Base-by-base conservation (phyloP, 2,113 vertebrate species). In the Sylvietta virens region DNA sequence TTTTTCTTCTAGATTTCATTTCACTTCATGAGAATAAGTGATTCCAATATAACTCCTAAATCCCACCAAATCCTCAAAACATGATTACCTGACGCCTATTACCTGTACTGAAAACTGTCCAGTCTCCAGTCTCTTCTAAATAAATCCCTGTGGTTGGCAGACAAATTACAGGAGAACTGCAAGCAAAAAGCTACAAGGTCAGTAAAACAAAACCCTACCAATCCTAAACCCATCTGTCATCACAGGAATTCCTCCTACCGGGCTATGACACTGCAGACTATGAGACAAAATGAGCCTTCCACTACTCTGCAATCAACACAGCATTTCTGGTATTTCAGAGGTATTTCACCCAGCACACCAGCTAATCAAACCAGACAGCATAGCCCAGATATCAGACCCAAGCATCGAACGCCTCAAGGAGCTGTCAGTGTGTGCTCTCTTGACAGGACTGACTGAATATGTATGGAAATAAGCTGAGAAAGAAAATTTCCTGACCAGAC, bases 361-460 rank as follows among this genome's bases (percentile, higher is more conserved):
- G 90, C 95, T 96, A 94, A 97, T 93, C 95, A 88, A 86, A 91
- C 30, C 47, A 93, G 94, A 91, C 93, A 96, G 92, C 24, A 1
- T 2, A 94, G 95, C 92, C 62, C 84, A 93, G 87, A 82, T 88
- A 96, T 93, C 96, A 96, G 95, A 94, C 62, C 62, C 71, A 66
- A 89, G 94, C 84, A 95, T 9, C 1, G 2, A 74, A 61, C 67
- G 94, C 95, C 94, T 92, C 35, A 3, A 94, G 94, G 95, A 94
- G 76, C 92, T 96, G 94, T 94, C 94, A 93, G 88, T 7, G 64
- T 2, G 1, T 39, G 56, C 90, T 87, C 58, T 94, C 62, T 84
- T 91, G 81, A 92, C 93, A 95, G 84, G 81, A 61, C 90, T 8
- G 18, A 80, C 81, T 89, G 81, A 82, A 16, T 80, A 54, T 76